phyloP scores from a whole-genome alignment of 2,888 invertebrate species.

The Drosophila kokeensis region DNA sequence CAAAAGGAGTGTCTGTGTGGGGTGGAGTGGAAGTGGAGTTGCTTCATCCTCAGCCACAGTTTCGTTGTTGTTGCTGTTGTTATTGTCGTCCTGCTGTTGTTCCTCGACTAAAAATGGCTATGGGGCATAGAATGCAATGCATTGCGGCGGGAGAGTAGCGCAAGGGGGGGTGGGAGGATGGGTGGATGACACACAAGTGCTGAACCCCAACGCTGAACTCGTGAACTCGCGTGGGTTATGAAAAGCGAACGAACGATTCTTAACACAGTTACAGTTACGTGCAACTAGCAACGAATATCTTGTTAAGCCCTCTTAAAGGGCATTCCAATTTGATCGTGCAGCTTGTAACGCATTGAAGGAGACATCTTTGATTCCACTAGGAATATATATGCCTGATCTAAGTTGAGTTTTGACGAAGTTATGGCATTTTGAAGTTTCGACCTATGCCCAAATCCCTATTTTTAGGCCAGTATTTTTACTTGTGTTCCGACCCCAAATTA shows the following conservation, averaged over 20 bases:
- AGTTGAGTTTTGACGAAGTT: no score
- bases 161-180: background rate
- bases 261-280: constrained; percentile 63
- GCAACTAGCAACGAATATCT: constrained; percentile 26
- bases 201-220: constrained; percentile 65
- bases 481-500: no score
- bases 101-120: constrained; percentile 59
- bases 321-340: background rate
- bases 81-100: constrained; percentile 47
- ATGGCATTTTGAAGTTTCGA: no score
- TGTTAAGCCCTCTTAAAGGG: background rate
- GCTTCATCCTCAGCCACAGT: background rate
- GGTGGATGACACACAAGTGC: constrained; percentile 78
- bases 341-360: background rate
- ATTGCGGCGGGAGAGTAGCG: constrained; percentile 38
- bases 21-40: background rate
- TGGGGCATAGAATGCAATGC: constrained; percentile 67
- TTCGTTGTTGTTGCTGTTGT: constrained; percentile 19
- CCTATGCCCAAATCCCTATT: no score
- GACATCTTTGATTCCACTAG: background rate
- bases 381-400: background rate
- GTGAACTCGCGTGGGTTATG: constrained; percentile 70
- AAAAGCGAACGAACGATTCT: constrained; percentile 47
- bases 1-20: background rate
- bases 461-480: no score